Percentiles rank a stretch among this genome's conserved stretches.
Evolutionary conservation across 1,140 invertebrate species (phyloP).

Genomic region (Drosophila jambulina): DNA sequence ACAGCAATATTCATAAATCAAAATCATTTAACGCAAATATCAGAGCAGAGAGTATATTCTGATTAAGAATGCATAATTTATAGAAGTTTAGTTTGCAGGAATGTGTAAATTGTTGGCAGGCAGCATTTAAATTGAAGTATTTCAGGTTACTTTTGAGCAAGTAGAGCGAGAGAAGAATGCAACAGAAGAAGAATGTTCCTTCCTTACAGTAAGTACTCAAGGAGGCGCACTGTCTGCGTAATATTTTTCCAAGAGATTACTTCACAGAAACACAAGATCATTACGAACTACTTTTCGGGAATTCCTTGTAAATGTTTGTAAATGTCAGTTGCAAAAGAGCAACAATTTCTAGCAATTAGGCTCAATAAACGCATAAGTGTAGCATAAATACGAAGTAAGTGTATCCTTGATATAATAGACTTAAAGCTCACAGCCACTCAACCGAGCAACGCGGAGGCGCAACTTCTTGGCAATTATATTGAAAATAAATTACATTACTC

Average conservation of each 20-base stretch:
- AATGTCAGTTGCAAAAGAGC: constrained; percentile 25
- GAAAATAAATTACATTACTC: constrained; percentile 60
- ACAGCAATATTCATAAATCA: constrained; percentile 17
- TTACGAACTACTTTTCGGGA: constrained; percentile 31
- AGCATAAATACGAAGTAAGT: constrained; percentile 33
- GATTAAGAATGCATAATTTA: constrained; percentile 1
- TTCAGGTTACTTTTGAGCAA: background rate
- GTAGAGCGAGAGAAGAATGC: constrained; percentile 4
- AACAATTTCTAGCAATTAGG: constrained; percentile 67
- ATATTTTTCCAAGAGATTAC: constrained; percentile 27
- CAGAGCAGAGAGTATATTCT: background rate
- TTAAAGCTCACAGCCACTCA: constrained; percentile 34
- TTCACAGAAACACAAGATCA: constrained; percentile 25
- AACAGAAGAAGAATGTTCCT: constrained; percentile 63
- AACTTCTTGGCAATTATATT: constrained; percentile 74
- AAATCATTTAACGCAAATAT: constrained; percentile 11
- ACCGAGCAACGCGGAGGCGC: constrained; percentile 35
- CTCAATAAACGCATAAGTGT: constrained; percentile 59
- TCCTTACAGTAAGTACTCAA: constrained; percentile 69
- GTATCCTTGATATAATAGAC: constrained; percentile 58
- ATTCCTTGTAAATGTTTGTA: constrained; percentile 69
- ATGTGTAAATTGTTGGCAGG: background rate
- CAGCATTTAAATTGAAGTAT: background rate
- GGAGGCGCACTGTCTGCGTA: constrained; percentile 7
- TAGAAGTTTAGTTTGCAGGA: background rate